Evolutionary conservation across 2,888 invertebrate genomes (phyloP).

Genomic region (Petrophora chlorosata): DNA sequence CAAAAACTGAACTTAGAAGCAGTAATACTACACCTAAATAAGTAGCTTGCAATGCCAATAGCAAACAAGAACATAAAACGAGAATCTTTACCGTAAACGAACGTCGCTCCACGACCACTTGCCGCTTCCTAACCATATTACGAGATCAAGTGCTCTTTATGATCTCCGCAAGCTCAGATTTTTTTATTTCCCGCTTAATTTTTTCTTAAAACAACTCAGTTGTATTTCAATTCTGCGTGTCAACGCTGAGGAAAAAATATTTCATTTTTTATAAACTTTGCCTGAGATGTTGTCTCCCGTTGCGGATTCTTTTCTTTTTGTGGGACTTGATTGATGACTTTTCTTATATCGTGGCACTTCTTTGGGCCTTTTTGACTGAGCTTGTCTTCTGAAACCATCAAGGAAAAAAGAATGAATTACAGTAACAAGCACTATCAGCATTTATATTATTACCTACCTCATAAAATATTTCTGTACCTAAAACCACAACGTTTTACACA

Average conservation of each 20-base stretch:
- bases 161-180: slow-evolving; percentile 28
- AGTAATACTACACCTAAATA: slow-evolving; percentile 21
- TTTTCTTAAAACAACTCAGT: slow-evolving; percentile 41
- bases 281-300: slow-evolving; percentile 57
- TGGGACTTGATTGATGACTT: slow-evolving; percentile 72
- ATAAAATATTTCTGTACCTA: background rate
- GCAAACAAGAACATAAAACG: slow-evolving; percentile 23
- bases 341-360: slow-evolving; percentile 64
- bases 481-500: too few relatives aligned
- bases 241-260: slow-evolving; percentile 51
- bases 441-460: slow-evolving; percentile 15
- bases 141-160: slow-evolving; percentile 28
- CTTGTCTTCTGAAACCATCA: slow-evolving; percentile 56
- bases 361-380: slow-evolving; percentile 51
- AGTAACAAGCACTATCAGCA: slow-evolving; percentile 46
- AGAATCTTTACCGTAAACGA: slow-evolving; percentile 25
- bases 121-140: slow-evolving; percentile 27
- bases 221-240: slow-evolving; percentile 60
- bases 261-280: slow-evolving; percentile 57
- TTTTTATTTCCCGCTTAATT: slow-evolving; percentile 41
- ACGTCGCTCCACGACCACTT: slow-evolving; percentile 21
- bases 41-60: slow-evolving; percentile 24
- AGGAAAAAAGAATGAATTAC: slow-evolving; percentile 56
- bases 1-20: slow-evolving; percentile 26
- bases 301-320: slow-evolving; percentile 64